These are phyloP conservation scores for Embidobia sp. DNA, from an alignment of 2,888 invertebrate genomes.

Conservation along the genomic window DNA sequence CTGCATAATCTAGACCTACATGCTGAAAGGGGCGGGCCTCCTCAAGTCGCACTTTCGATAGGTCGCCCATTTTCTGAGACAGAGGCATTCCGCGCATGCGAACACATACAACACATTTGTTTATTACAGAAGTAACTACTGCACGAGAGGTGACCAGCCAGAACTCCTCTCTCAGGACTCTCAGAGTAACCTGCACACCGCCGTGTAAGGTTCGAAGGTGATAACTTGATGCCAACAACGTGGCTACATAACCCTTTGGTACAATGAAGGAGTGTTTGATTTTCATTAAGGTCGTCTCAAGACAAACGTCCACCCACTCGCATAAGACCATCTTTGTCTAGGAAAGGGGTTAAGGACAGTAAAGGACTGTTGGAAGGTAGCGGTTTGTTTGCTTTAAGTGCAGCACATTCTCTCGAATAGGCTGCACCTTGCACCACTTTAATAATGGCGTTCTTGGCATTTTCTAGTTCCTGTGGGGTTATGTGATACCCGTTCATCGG, in stretches of 20 bases:
- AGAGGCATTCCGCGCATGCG: not conserved
- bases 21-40: conserved; percentile 44
- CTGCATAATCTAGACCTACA: conserved; percentile 68
- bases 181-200: conserved; percentile 33
- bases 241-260: conserved; percentile 10
- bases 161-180: conserved; percentile 31
- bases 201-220: conserved; percentile 35
- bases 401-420: not conserved
- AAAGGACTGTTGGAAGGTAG: not conserved
- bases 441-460: not conserved
- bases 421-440: not conserved
- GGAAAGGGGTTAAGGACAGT: conserved; percentile 15
- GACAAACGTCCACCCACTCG: conserved; percentile 12
- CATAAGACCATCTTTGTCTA: conserved; percentile 10
- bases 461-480: not conserved
- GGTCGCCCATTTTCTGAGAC: conserved; percentile 65
- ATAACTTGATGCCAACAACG: not conserved
- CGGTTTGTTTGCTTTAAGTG: too few relatives aligned
- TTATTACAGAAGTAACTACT: not conserved
- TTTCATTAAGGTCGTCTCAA: not conserved
- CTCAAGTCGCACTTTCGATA: conserved; percentile 38
- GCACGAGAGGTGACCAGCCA: conserved; percentile 42
- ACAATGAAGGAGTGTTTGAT: conserved; percentile 8
- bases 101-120: conserved; percentile 21
- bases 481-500: too few relatives aligned